These are phyloP conservation scores for Danio choprae DNA, from an alignment of 2,797 vertebrate species.

Conservation along the genomic window DNA sequence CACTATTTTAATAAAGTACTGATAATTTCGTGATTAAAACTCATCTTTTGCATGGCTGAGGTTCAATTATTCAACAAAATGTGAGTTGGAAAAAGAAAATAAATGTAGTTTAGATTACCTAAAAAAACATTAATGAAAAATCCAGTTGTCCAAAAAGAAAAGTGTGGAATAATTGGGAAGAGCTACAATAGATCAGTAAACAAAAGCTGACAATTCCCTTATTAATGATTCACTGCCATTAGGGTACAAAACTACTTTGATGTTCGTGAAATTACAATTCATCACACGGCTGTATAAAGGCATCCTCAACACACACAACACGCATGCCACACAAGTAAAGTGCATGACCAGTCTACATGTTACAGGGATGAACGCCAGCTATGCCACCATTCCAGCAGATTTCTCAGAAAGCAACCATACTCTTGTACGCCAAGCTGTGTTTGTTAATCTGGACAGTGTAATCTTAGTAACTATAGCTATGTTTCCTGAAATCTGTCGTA, in stretches of 20 bases:
- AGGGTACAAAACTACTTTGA: neutral
- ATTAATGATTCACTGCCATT: neutral
- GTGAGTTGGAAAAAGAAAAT: neutral
- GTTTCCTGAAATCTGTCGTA: conserved; percentile 19
- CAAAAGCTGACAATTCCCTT: neutral
- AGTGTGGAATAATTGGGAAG: neutral
- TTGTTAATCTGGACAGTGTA: neutral
- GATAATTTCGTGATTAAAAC: too few species aligned
- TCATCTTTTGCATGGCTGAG: neutral
- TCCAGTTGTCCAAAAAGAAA: neutral
- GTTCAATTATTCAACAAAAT: neutral
- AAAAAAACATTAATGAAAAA: neutral
- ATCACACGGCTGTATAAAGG: conserved; percentile 6
- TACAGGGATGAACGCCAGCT: conserved; percentile 3
- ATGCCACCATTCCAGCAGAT: neutral
- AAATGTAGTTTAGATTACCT: neutral
- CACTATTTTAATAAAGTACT: conserved; percentile 2
- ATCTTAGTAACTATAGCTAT: conserved; percentile 1
- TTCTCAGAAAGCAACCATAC: conserved; percentile 9
- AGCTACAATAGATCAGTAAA: conserved; percentile 33
- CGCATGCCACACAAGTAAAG: conserved; percentile 46
- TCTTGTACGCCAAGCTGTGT: neutral
- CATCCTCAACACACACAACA: conserved; percentile 38
- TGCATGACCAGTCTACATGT: conserved; percentile 53
- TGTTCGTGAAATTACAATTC: conserved; percentile 3